Evolutionary conservation across 2,888 invertebrate genomes (phyloP).

Genomic region (Trypoxylon attenuatum): DNA sequence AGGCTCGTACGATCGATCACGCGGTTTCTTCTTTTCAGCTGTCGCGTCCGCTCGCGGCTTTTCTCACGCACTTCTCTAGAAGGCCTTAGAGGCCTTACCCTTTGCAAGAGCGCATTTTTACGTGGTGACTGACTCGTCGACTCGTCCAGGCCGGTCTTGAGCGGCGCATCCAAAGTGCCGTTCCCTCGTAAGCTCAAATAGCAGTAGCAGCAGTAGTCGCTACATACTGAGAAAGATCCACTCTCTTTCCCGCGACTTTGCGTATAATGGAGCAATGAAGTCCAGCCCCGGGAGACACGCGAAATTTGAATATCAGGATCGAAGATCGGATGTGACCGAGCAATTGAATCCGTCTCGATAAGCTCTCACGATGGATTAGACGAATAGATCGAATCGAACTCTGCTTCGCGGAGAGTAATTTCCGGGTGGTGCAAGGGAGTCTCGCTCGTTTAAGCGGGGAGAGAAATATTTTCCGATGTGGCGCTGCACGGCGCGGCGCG

Average conservation of each 20-base stretch:
- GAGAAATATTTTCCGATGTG: constrained; percentile 10
- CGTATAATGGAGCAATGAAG: constrained; percentile 1
- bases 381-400: background rate
- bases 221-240: too few species aligned
- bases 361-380: constrained; percentile 15
- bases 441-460: background rate
- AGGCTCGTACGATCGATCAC: constrained; percentile 34
- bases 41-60: background rate
- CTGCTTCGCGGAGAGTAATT: background rate
- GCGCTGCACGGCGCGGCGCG: too few species aligned
- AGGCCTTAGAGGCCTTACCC: constrained; percentile 12
- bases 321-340: constrained; percentile 7
- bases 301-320: constrained; percentile 29
- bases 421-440: background rate
- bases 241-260: background rate
- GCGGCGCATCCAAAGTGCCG: too few species aligned
- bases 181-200: background rate
- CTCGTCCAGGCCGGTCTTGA: too few species aligned
- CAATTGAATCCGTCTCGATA: constrained; percentile 11
- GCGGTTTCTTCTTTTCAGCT: constrained; percentile 9
- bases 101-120: constrained; percentile 8
- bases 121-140: background rate
- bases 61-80: background rate
- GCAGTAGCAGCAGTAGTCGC: background rate
- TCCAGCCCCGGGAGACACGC: background rate